These are phyloP conservation scores for Cacatua alba DNA, from an alignment of 2,113 vertebrate species.

Conservation along the genomic window DNA sequence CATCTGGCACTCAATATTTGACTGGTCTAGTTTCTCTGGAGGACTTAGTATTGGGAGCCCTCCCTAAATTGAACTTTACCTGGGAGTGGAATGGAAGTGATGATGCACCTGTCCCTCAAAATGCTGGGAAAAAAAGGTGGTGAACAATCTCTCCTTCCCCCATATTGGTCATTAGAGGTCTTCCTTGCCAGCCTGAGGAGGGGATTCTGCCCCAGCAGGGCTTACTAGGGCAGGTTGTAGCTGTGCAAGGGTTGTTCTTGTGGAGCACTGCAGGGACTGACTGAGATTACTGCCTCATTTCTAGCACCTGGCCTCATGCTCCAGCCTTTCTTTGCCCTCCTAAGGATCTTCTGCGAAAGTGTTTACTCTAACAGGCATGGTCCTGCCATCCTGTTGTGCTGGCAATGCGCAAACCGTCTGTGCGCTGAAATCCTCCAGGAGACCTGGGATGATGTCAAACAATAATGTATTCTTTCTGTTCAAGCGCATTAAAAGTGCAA, in stretches of 20 bases:
- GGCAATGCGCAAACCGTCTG: neutral
- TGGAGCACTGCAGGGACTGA: neutral
- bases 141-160: neutral
- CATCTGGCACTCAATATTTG: neutral
- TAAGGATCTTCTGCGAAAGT: neutral
- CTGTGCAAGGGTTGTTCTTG: neutral
- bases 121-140: neutral
- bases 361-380: neutral
- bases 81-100: neutral
- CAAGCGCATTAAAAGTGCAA: slow-evolving; percentile 14
- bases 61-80: neutral
- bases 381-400: neutral
- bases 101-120: neutral
- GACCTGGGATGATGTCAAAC: neutral
- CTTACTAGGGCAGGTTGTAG: neutral
- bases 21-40: neutral
- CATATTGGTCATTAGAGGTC: neutral
- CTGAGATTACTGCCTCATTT: neutral
- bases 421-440: slow-evolving; percentile 11
- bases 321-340: neutral
- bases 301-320: neutral
- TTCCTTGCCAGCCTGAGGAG: neutral
- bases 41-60: neutral
- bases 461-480: slow-evolving; percentile 40
- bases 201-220: neutral